phyloP scores from a whole-genome alignment of 1,140 invertebrate genomes.

The Adoxophyes honmai region DNA sequence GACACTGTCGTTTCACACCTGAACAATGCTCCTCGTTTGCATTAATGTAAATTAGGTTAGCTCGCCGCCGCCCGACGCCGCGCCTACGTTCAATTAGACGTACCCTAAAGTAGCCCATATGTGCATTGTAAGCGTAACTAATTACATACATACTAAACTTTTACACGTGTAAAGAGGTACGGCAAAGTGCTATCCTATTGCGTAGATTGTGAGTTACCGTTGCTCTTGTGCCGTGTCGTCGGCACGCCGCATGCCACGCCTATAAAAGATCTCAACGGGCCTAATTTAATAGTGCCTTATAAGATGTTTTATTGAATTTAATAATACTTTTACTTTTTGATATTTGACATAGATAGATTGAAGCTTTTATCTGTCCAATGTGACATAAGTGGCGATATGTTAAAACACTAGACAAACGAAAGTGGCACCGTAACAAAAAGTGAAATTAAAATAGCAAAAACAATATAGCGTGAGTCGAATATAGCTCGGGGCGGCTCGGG shows the following conservation, averaged over 20 bases:
- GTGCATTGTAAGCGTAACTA: slow-evolving; percentile 54
- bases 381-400: no score
- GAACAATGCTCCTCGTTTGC: slow-evolving; percentile 75
- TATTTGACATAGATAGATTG: no score
- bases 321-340: no score
- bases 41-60: slow-evolving; percentile 77
- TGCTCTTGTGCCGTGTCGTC: neutral
- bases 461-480: slow-evolving; percentile 17
- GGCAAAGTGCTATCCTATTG: slow-evolving; percentile 16
- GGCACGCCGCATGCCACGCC: slow-evolving; percentile 13
- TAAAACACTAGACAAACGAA: no score
- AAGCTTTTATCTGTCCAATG: no score
- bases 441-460: slow-evolving; percentile 3
- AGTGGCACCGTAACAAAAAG: neutral
- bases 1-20: slow-evolving; percentile 75
- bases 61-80: slow-evolving; percentile 55
- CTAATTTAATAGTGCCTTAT: slow-evolving; percentile 4
- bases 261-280: slow-evolving; percentile 20
- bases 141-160: slow-evolving; percentile 53
- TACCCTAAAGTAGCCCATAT: slow-evolving; percentile 62
- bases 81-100: slow-evolving; percentile 72
- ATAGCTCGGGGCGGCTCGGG: slow-evolving; percentile 38
- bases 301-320: no score
- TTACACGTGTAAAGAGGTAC: slow-evolving; percentile 41
- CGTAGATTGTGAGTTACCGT: neutral